A percentile compares a stretch with the other conserved stretches of the same genome.
These are phyloP conservation scores for Andrena minutula DNA, from an alignment of 2,888 invertebrate species.

Conservation along the genomic window DNA sequence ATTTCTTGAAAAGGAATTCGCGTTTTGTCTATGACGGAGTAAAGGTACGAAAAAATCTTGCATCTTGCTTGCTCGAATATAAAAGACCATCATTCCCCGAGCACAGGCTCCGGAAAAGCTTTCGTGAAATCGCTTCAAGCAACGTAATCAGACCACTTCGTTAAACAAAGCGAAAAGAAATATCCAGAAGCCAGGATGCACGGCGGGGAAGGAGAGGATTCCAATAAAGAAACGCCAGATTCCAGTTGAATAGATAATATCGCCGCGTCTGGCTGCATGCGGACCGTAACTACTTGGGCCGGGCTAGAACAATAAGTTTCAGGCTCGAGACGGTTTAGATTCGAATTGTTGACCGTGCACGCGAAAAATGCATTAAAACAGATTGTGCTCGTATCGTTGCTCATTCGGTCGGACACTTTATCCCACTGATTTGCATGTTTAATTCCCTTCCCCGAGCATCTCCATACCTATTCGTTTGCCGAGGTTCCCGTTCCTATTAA, in stretches of 20 bases:
- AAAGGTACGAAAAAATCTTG: not conserved
- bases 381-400: constrained; percentile 20
- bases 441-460: not conserved
- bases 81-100: not conserved
- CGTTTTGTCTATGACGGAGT: not conserved
- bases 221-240: constrained; percentile 1
- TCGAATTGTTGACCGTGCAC: constrained; percentile 12
- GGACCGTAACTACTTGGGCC: constrained; percentile 24
- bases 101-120: not conserved
- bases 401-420: constrained; percentile 5
- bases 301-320: not conserved
- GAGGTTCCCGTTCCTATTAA: not conserved
- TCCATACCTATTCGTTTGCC: not conserved
- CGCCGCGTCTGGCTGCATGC: not conserved
- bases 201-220: not conserved
- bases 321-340: not conserved
- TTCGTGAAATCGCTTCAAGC: constrained; percentile 12
- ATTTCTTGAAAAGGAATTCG: not conserved
- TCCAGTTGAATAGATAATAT: constrained; percentile 3
- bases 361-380: constrained; percentile 17
- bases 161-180: not conserved
- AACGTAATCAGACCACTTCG: constrained; percentile 12
- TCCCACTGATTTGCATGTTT: constrained; percentile 21
- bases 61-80: not conserved
- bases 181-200: not conserved